Base-by-base conservation (phyloP, 2,888 invertebrate species). In the Cantharis rustica region DNA sequence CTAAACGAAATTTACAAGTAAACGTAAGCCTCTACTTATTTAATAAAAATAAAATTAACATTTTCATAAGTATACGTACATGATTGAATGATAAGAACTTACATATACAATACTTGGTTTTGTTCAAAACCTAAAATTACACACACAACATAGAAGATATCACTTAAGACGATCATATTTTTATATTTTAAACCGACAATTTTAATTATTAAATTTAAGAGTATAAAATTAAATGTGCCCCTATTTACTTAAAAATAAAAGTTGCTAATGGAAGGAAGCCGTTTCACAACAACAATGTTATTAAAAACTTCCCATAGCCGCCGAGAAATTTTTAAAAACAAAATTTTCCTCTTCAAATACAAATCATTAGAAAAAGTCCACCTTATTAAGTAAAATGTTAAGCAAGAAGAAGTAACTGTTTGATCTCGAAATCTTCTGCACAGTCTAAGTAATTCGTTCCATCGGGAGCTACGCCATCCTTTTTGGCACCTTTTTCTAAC, bases 371-470 rank as follows among this genome's bases (percentile, higher is more conserved):
- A 47, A 47, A 47, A 47, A 47, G 47, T 47, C 47, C 47, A 47
- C 47, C 66, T 71, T 64, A 20, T 68, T 69, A 66, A 68, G 16
- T 68, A 64, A 61, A 16, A 72, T 69, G 16, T 79, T 81, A 80
- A 73, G 81, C 80, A 71, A 81, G 75, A 47, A 47, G 47, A 68
- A 94, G 89, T 79, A 98, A 90, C 85, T 93, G 92, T 89, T 95
- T 95, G 84, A 98, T 97, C 89, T 97, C 97, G 81, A 94, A 94
- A 86, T 95, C 96, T 87, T 98, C 97, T 31, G 98, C 97, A 75
- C 95, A 95, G 85, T 97, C 96, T 78, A 95, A 86, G 88, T 97
- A 98, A 82, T 93, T 93, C 79, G 91, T 93, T 11, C 98, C 98
- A 88, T 97, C 96, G 72, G 98, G 98, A 72, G 97, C 94, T 82